These are phyloP conservation scores for Nibea coibor DNA, from an alignment of 2,113 vertebrate species.

Conservation along the genomic window DNA sequence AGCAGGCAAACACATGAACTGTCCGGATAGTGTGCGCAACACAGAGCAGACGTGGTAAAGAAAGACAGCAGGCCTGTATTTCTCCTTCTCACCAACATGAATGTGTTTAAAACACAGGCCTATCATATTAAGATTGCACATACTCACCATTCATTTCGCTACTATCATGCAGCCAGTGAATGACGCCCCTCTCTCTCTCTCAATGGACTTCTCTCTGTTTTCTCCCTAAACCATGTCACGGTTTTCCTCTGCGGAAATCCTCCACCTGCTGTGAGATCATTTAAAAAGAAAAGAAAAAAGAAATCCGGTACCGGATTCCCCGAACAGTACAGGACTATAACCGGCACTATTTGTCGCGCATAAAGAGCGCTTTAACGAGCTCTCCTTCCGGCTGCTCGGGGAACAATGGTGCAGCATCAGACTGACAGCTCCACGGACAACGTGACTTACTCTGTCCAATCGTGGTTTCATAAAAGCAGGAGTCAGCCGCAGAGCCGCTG, in stretches of 20 bases:
- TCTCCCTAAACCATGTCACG: slow-evolving; percentile 25
- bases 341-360: slow-evolving; percentile 62
- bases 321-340: background rate
- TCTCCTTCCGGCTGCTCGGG: slow-evolving; percentile 76
- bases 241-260: slow-evolving; percentile 36
- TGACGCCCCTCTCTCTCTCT: slow-evolving; percentile 61
- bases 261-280: slow-evolving; percentile 1
- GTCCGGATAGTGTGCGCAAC: background rate
- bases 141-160: slow-evolving; percentile 83
- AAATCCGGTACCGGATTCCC: slow-evolving; percentile 14
- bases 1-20: background rate
- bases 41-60: background rate
- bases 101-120: slow-evolving; percentile 23
- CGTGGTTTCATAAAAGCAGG: slow-evolving; percentile 43
- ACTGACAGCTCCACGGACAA: slow-evolving; percentile 79
- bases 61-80: background rate
- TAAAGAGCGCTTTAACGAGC: slow-evolving; percentile 41
- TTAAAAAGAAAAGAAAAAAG: background rate
- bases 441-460: slow-evolving; percentile 83
- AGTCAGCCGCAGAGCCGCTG: slow-evolving; percentile 59
- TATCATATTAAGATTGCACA: slow-evolving; percentile 19
- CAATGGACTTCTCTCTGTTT: slow-evolving; percentile 47
- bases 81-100: background rate
- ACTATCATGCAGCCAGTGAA: slow-evolving; percentile 60
- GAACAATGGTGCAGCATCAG: slow-evolving; percentile 85